These are phyloP conservation scores for Tetragonula clypearis DNA, from an alignment of 1,140 invertebrate species.

Conservation along the genomic window DNA sequence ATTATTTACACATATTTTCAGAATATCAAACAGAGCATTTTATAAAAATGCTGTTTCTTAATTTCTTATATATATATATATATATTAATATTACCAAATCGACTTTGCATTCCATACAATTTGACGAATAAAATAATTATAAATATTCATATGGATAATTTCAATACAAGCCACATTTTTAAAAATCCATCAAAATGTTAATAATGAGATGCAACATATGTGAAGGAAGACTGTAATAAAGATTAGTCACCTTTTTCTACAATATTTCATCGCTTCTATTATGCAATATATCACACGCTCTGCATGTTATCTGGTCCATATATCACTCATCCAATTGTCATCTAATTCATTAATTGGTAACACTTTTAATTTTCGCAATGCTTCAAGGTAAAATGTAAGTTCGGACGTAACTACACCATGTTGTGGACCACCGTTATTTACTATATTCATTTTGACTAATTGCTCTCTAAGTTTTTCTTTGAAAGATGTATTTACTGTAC, in stretches of 20 bases:
- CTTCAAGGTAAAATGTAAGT: slow-evolving; percentile 97
- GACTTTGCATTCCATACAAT: slow-evolving; percentile 18
- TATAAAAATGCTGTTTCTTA: slow-evolving; percentile 33
- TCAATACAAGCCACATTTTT: slow-evolving; percentile 26
- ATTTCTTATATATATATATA: slow-evolving; percentile 1
- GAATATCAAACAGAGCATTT: slow-evolving; percentile 27
- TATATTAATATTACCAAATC: slow-evolving; percentile 10
- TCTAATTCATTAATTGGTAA: slow-evolving; percentile 88
- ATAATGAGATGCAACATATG: slow-evolving; percentile 38
- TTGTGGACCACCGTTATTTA: slow-evolving; percentile 97
- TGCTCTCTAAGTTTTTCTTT: slow-evolving; percentile 93
- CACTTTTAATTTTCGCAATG: slow-evolving; percentile 92
- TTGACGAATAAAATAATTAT: slow-evolving; percentile 33
- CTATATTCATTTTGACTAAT: slow-evolving; percentile 92
- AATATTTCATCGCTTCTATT: slow-evolving; percentile 73
- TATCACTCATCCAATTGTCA: slow-evolving; percentile 89
- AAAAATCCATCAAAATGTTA: slow-evolving; percentile 33
- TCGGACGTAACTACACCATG: slow-evolving; percentile 98
- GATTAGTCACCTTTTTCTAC: slow-evolving; percentile 69
- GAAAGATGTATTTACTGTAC: slow-evolving; percentile 92
- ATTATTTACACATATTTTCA: slow-evolving; percentile 21
- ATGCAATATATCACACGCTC: slow-evolving; percentile 80
- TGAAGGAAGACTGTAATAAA: slow-evolving; percentile 60
- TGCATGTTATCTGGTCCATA: slow-evolving; percentile 88
- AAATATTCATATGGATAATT: slow-evolving; percentile 38